Conservation (phyloP, 2,888 invertebrate species). For the Cantharis flavilabris region DNA sequence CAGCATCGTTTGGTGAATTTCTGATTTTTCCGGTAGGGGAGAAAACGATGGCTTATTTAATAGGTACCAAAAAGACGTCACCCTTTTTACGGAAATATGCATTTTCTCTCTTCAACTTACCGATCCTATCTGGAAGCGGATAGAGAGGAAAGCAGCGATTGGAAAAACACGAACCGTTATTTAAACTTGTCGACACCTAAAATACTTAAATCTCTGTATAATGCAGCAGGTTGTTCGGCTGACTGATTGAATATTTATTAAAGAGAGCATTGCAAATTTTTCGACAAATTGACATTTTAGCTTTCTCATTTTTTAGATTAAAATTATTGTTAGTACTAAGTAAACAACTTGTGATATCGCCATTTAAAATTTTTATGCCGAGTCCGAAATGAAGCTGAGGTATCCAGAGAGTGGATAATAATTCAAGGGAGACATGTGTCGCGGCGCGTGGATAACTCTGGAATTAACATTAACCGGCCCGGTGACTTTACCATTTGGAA, state of each 20-base stretch:
- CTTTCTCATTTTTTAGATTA: background rate
- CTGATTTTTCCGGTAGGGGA: constrained; percentile 34
- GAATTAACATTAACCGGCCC: constrained; percentile 41
- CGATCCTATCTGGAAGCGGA: background rate
- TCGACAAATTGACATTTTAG: background rate
- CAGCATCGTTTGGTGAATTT: constrained; percentile 33
- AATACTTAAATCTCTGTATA: constrained; percentile 13
- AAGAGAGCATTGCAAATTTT: background rate
- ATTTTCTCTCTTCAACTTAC: background rate
- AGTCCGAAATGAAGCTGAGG: constrained; percentile 27
- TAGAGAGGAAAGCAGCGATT: background rate
- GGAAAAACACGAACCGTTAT: constrained; percentile 3
- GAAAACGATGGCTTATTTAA: constrained; percentile 24
- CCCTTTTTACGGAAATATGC: constrained; percentile 6
- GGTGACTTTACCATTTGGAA: constrained; percentile 39
- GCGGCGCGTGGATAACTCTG: constrained; percentile 41
- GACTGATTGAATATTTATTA: constrained; percentile 23
- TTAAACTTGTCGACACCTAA: constrained; percentile 15
- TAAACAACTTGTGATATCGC: background rate
- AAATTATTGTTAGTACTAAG: background rate
- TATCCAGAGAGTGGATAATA: constrained; percentile 35
- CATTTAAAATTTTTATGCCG: constrained; percentile 20
- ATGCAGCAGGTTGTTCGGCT: constrained; percentile 5
- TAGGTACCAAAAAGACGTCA: constrained; percentile 20
- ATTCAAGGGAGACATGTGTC: constrained; percentile 39